Base-by-base conservation (phyloP, 1,140 invertebrate genomes). In the Whitmania pigra region DNA sequence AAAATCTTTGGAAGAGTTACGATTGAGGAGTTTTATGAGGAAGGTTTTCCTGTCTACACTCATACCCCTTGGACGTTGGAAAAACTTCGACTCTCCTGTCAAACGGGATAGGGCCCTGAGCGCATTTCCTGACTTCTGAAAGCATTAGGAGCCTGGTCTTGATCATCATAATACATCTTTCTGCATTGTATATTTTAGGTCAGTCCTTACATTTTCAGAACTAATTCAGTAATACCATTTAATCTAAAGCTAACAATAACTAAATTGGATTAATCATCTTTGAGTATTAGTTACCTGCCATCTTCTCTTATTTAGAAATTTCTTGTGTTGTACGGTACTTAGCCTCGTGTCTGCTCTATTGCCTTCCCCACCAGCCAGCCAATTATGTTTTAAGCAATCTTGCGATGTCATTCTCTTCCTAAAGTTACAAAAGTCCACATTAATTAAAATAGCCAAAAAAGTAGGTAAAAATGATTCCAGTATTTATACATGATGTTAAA, bases 251-350 rank as follows among this genome's bases (percentile, higher is more conserved):
- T 22, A 63, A 63, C 6, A 17, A 11, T 18, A 25, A 63, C 22
- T 18, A n/a, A n/a, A n/a, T 63, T 63, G 22, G 29, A 63, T 22
- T 11, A 63, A 57, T 20, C 54, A 25, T 25, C 20, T 31, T 22
- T 13, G 22, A 25, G 11, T 15, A 31, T 31, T 13, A 63, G 13
- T 63, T 81, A 93, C 91, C 89, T 93, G 91, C 92, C 91, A 94
- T 82, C 93, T 93, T 79, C 91, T 85, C 74, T 90, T 84, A 74
- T 92, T 88, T 73, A 94, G 89, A 78, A 93, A 94, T 75, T 89
- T 90, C 81, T 92, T 93, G 11, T 93, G 84, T 81, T 93, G 92
- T 73, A 91, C 90, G 2, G 89, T 93, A 76, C 88, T 88, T 67
- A 93, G 67, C 69, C 74, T 74, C 69, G 76, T 71, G 7, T 53